phyloP scores from a whole-genome alignment of 2,113 vertebrate genomes.

The Cryptomyrus ogoouensis region DNA sequence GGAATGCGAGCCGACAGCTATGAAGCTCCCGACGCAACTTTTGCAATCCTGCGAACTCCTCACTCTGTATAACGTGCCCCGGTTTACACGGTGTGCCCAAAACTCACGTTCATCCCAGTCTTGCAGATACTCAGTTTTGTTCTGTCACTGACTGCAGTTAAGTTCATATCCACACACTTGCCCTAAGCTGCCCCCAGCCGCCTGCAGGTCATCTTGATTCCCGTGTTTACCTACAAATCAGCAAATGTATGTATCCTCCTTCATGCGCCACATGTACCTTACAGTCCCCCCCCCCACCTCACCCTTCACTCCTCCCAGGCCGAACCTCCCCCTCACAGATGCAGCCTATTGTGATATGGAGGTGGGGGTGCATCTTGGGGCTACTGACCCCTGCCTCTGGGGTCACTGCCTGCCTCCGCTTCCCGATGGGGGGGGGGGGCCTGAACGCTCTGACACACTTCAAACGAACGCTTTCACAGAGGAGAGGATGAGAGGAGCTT shows the following conservation, averaged over 20 bases:
- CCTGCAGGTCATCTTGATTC: background rate
- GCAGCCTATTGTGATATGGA: constrained; percentile 42
- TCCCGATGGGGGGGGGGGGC: constrained; percentile 37
- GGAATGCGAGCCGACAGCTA: background rate
- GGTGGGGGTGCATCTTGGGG: constrained; percentile 33
- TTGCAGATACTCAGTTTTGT: background rate
- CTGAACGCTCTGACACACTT: constrained; percentile 25
- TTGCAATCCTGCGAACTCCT: background rate
- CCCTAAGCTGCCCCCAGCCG: background rate
- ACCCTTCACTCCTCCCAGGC: background rate
- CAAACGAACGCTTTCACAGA: constrained; percentile 14
- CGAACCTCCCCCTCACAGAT: constrained; percentile 45
- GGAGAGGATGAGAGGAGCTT: background rate
- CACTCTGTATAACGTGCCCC: background rate
- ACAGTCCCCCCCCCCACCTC: no score
- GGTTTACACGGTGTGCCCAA: background rate
- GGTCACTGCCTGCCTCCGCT: constrained; percentile 50
- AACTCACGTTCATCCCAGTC: background rate
- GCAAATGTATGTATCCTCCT: background rate
- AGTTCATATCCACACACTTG: background rate
- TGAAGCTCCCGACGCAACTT: background rate
- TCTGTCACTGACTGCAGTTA: background rate
- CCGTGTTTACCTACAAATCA: background rate
- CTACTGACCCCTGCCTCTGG: constrained; percentile 49
- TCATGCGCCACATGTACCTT: background rate